phyloP scores from a whole-genome alignment of 2,888 invertebrate genomes.

The Apoda limacodes region DNA sequence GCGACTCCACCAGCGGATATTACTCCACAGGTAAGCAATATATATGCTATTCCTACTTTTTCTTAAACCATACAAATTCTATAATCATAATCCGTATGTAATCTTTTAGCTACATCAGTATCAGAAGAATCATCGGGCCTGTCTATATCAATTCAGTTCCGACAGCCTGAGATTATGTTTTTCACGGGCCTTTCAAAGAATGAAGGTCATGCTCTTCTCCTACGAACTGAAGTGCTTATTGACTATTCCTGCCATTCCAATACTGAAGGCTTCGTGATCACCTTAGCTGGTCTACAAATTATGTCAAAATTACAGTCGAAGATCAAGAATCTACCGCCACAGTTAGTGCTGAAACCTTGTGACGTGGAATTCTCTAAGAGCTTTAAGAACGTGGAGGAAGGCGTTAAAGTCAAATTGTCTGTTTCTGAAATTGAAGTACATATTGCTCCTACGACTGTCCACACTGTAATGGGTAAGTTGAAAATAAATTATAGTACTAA shows the following conservation, averaged over 20 bases:
- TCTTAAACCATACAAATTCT: neutral
- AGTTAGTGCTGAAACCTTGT: slow-evolving; percentile 75
- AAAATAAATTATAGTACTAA: too few species aligned
- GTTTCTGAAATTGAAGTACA: slow-evolving; percentile 78
- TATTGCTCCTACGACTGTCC: slow-evolving; percentile 78
- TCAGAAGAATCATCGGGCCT: slow-evolving; percentile 66
- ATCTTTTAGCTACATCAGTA: slow-evolving; percentile 53
- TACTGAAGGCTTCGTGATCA: slow-evolving; percentile 71
- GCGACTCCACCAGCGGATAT: slow-evolving; percentile 71
- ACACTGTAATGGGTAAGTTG: slow-evolving; percentile 72
- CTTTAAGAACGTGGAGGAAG: slow-evolving; percentile 73
- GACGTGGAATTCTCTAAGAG: slow-evolving; percentile 76
- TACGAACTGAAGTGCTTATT: slow-evolving; percentile 76
- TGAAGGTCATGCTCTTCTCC: slow-evolving; percentile 73
- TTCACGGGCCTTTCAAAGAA: slow-evolving; percentile 75
- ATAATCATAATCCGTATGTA: neutral
- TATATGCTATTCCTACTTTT: neutral
- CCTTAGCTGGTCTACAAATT: slow-evolving; percentile 47
- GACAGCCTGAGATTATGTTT: slow-evolving; percentile 82
- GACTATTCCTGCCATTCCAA: slow-evolving; percentile 78
- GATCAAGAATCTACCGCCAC: slow-evolving; percentile 63
- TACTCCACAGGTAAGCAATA: slow-evolving; percentile 51
- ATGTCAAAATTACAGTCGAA: slow-evolving; percentile 72
- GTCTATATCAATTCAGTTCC: slow-evolving; percentile 77
- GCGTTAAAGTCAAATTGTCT: slow-evolving; percentile 72